Base-by-base conservation (phyloP, 53 echinoderm and acorn worm species). In the Astropecten irregularis region DNA sequence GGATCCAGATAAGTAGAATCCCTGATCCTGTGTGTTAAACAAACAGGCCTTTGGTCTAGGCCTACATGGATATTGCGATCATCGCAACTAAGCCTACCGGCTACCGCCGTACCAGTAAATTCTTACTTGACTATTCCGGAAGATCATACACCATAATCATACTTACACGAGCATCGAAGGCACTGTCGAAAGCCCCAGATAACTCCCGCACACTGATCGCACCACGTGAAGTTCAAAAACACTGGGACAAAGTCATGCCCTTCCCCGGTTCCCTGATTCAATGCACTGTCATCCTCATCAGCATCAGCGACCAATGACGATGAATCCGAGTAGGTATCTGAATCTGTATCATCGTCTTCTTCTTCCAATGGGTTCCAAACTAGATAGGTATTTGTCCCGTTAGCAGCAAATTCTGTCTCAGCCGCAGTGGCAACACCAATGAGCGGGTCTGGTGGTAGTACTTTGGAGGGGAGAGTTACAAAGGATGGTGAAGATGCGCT, bases 141-240 rank as follows among this genome's bases (percentile, higher is more conserved):
- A n/a, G n/a, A n/a, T n/a, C n/a, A n/a, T n/a, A n/a, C n/a, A n/a
- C n/a, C n/a, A n/a, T 68, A 13, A 4, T 15, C 37, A 64, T 92
- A 95, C 95, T 95, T 91, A 95, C 95, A 90, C 74, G 76, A 66
- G 82, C 95, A 95, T 66, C 93, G 72, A 26, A 95, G 83, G 82
- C 92, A 92, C 77, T 92, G 92, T 69, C 93, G 93, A 56, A 95
- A 92, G 71, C 95, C 93, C 95, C 95, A 95, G 19, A 95, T 95
- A 35, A 95, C 81, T 49, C 90, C 95, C 62, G 90, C 92, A 66
- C 92, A 93, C 83, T 90, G 90, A 79, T 95, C 95, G 65, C 95
- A 95, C 95, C 95, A 95, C 27, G 95, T 95, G 42, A 95, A 83
- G 84, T 95, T 92, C 71, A 77, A 84, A 44, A 92, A 84, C 13